Evolutionary conservation across 2,113 vertebrate genomes (phyloP), one percentile per base, ranked within the genome.

Genomic region (Nestor notabilis): DNA sequence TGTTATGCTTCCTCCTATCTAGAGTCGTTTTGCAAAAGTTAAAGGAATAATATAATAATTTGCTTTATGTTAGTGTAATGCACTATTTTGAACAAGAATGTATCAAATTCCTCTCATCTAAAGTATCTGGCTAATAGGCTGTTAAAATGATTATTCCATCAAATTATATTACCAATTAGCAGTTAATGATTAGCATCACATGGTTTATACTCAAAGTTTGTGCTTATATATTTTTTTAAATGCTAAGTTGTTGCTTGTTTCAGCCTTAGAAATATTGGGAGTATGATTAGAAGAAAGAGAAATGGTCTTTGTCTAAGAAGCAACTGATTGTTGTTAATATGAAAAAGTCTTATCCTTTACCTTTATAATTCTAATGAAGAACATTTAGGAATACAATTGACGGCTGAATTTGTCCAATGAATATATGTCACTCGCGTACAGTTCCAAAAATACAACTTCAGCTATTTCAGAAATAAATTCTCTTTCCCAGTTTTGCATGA

Each of bases 381-480:
- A 77, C 87, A 70, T 17, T 39, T 66, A 41, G 39, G 23, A 89
- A n/a, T 80, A 47, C 44, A 94, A 86, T 86, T 91, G 63, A 89
- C 88, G 92, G 53, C 49, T 81, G 90, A 77, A 70, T 87, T 93
- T 61, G 13, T 70, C 46, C 31, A 78, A 78, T 52, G 43, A 95
- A 83, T 95, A 29, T 66, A 72, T 96, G 96, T 97, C 29, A 64
- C 77, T 89, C 92, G 66, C 60, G 77, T 91, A 46, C 68, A 83
- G 28, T 60, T 91, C 28, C 13, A 81, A 93, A 96, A 93, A 79
- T 63, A 87, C 60, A 63, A 65, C 64, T 92, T 96, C 71, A 98
- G 72, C 91, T 96, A 43, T 95, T 96, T 92, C 56, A 85, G 81
- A 95, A 96, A 96, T 96, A 97, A 96, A 95, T 94, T 93, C 27